phyloP scores from a whole-genome alignment of 2,888 invertebrate species.

The Junonia oenone region DNA sequence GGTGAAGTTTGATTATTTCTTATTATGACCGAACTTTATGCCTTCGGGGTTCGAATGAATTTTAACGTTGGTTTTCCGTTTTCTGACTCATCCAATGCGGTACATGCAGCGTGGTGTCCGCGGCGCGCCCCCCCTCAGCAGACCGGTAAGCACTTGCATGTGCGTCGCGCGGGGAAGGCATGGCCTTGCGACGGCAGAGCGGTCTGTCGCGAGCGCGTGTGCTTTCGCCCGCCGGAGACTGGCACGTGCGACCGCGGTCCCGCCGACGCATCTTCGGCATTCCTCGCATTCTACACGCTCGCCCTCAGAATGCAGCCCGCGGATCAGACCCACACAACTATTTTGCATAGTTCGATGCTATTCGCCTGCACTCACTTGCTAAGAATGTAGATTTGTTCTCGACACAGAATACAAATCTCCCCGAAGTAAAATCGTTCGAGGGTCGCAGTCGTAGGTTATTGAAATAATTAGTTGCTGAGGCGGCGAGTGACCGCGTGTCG shows the following conservation, averaged over 20 bases:
- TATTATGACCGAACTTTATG: conserved; percentile 35
- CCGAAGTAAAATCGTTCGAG: background rate
- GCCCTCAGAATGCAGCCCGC: conserved; percentile 68
- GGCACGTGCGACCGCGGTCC: conserved; percentile 46
- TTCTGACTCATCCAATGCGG: conserved; percentile 75
- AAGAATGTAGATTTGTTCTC: conserved; percentile 27
- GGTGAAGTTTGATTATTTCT: conserved; percentile 45
- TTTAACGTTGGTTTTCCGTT: conserved; percentile 57
- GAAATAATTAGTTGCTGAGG: conserved; percentile 34
- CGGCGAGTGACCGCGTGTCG: conserved; percentile 63
- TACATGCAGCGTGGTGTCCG: conserved; percentile 62
- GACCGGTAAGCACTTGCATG: conserved; percentile 52
- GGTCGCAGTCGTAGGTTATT: background rate
- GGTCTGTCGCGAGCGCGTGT: conserved; percentile 3
- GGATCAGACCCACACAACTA: conserved; percentile 62
- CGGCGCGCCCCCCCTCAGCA: conserved; percentile 52
- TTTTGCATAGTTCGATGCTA: conserved; percentile 56
- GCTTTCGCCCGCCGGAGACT: conserved; percentile 27
- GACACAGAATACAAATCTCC: conserved; percentile 11
- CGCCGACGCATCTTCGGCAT: conserved; percentile 58
- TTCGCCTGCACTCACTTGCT: conserved; percentile 42
- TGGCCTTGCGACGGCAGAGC: conserved; percentile 6
- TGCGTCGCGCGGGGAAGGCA: conserved; percentile 13
- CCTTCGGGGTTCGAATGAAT: conserved; percentile 39
- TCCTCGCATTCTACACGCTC: conserved; percentile 66